Evolutionary conservation across 2,113 vertebrate species (phyloP).

Genomic region (rat (Rattus norvegicus)): GRCr8 NC_086019.1:178574001-178574500

Average conservation of each 20-base stretch:
- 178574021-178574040: background rate
- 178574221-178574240: constrained; percentile 31
- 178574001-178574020: background rate
- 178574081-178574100: background rate
- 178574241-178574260: background rate
- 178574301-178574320: background rate
- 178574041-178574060: background rate
- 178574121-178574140: fast-evolving
- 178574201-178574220: background rate
- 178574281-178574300: background rate
- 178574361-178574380: constrained; percentile 79
- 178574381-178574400: constrained; percentile 82
- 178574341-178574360: constrained; percentile 44
- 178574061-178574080: background rate
- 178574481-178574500: constrained; percentile 87
- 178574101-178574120: background rate
- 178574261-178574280: background rate
- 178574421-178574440: constrained; percentile 86
- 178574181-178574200: background rate
- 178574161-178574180: background rate
- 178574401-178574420: constrained; percentile 85
- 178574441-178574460: constrained; percentile 85
- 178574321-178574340: background rate
- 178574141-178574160: background rate
- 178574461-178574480: constrained; percentile 87